phyloP scores from a whole-genome alignment of 2,797 vertebrate species.

The Ctenosaura bakeri region DNA sequence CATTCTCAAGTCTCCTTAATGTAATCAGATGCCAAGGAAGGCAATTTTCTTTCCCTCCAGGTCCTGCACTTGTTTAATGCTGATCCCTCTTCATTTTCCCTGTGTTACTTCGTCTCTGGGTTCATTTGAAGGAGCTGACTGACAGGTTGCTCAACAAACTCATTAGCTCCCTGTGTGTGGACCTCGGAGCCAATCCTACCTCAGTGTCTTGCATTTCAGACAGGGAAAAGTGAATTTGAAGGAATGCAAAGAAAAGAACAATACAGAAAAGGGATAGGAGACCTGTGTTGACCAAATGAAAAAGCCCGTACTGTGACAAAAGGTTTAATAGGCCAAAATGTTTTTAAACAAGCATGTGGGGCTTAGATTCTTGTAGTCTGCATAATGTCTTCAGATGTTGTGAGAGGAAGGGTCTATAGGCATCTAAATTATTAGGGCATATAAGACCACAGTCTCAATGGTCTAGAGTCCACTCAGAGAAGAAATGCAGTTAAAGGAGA shows the following conservation, averaged over 20 bases:
- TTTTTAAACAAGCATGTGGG: no score
- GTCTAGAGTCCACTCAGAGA: no score
- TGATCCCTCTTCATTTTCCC: slow-evolving; percentile 33
- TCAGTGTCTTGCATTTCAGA: background rate
- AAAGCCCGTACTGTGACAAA: background rate
- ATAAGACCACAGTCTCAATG: no score
- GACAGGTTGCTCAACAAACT: slow-evolving; percentile 38
- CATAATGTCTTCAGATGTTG: no score
- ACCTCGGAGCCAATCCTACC: background rate
- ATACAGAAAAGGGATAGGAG: no score
- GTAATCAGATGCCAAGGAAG: slow-evolving; percentile 37
- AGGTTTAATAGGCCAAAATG: no score
- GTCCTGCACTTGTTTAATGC: slow-evolving; percentile 32
- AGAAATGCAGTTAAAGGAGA: no score
- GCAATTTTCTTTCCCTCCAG: slow-evolving; percentile 23
- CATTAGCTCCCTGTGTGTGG: slow-evolving; percentile 28
- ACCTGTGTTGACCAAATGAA: background rate
- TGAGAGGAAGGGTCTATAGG: no score
- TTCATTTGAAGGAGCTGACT: slow-evolving; percentile 32
- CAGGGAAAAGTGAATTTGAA: background rate
- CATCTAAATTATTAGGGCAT: no score
- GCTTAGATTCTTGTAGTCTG: no score
- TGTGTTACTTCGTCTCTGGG: background rate
- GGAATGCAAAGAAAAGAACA: background rate
- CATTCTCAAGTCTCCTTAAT: slow-evolving; percentile 23